Evolutionary conservation across 2,113 vertebrate genomes (phyloP), one percentile per base, ranked within the genome.

Genomic region (Chlorocebus sabaeus): DNA sequence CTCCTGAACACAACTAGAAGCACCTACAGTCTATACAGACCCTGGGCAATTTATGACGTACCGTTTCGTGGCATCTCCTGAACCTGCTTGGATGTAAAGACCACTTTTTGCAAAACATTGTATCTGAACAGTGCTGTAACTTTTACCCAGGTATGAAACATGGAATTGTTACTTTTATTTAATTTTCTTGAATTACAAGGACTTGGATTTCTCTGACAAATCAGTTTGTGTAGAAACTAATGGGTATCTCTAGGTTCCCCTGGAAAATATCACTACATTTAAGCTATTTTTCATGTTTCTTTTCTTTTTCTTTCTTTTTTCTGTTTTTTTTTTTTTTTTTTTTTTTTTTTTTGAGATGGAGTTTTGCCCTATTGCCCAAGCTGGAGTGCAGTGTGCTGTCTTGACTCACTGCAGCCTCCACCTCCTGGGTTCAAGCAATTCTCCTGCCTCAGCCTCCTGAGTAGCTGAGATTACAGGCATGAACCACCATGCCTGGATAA

Each of bases 171-270:
- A 8, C 1, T 68, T 83, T 89, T 20, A 68, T 64, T 72, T 35
- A 14, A 40, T 82, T 91, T 72, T 83, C 78, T 84, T 59, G 14
- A 81, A 76, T 17, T 2, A 61, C 8, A 40, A 55, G 89, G 64
- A 90, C 78, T 55, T 70, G 40, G 12, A 81, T 89, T 75, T 92
- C 48, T 40, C 43, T 68, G 43, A 5, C 25, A 86, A 76, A n/a
- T 78, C 48, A 86, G 4, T 57, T 85, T 96, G 40, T 80, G 50
- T 78, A 57, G 52, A 94, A 79, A 83, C 48, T 18, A 83, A 8
- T 38, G 38, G 27, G 10, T 45, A 43, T 87, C 75, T 82, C 68
- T 83, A 52, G 11, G n/a, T 57, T 57, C 7, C 40, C 32, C 8
- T n/a, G 55, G 93, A 87, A 84, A 67, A 76, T 55, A 61, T 86